phyloP scores from a whole-genome alignment of 2,888 invertebrate species.

The Sarcophaga caerulescens region DNA sequence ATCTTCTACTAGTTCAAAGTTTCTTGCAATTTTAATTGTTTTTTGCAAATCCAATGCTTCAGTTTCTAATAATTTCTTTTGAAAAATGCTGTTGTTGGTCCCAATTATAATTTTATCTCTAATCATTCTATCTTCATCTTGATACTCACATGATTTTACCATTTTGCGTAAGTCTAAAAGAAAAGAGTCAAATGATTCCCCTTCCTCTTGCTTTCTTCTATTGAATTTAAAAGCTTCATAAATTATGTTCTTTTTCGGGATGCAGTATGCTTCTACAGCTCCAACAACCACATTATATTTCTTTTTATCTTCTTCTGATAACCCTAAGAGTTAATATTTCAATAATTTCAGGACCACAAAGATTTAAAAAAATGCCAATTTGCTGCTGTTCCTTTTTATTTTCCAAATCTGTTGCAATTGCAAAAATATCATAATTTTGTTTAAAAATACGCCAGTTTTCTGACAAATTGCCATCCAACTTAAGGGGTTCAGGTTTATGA shows the following conservation, averaged over 20 bases:
- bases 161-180: constrained; percentile 16
- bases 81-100: constrained; percentile 17
- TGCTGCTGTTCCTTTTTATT: constrained; percentile 40
- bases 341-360: constrained; percentile 43
- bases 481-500: constrained; percentile 27
- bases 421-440: constrained; percentile 36
- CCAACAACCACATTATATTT: constrained; percentile 17
- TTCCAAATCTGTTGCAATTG: constrained; percentile 35
- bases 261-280: constrained; percentile 49
- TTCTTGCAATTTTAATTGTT: constrained; percentile 26
- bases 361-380: constrained; percentile 52
- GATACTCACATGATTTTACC: constrained; percentile 9
- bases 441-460: constrained; percentile 42
- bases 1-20: constrained; percentile 17
- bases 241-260: background rate
- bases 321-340: background rate
- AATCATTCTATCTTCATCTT: constrained; percentile 19
- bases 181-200: background rate
- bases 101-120: constrained; percentile 33
- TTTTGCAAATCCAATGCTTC: background rate
- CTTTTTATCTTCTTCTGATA: constrained; percentile 34
- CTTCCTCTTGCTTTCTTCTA: constrained; percentile 13
- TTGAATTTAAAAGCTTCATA: background rate
- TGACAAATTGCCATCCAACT: constrained; percentile 18
- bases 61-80: constrained; percentile 8